phyloP scores from a whole-genome alignment of 2,113 vertebrate genomes.

The Aphyosemion australe region DNA sequence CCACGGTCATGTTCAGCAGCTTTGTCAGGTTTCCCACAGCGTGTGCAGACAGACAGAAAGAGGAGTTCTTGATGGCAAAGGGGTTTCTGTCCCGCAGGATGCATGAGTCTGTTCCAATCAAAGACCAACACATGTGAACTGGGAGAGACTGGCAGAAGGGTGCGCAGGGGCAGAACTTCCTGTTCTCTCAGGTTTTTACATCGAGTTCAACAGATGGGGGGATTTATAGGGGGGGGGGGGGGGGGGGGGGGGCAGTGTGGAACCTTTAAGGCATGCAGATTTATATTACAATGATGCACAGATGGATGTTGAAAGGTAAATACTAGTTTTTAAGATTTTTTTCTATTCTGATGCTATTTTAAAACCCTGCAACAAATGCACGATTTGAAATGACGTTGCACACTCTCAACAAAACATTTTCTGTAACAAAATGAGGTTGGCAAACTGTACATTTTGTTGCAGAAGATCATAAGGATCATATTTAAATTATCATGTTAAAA shows the following conservation, averaged over 20 bases:
- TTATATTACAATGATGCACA: neutral
- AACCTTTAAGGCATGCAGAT: neutral
- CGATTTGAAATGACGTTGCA: too few relatives aligned
- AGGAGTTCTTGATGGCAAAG: slow-evolving; percentile 90
- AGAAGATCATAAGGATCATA: too few relatives aligned
- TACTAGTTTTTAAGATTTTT: neutral
- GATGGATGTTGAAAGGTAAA: neutral
- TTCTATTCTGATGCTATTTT: neutral
- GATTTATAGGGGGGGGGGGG: neutral
- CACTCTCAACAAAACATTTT: too few relatives aligned
- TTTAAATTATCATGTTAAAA: too few relatives aligned
- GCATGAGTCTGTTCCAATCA: slow-evolving; percentile 86
- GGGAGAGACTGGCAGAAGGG: slow-evolving; percentile 23
- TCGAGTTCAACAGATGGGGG: slow-evolving; percentile 10
- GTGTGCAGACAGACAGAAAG: slow-evolving; percentile 92
- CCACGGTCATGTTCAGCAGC: slow-evolving; percentile 86
- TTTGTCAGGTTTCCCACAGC: slow-evolving; percentile 86
- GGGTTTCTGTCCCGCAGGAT: slow-evolving; percentile 87
- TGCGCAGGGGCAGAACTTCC: slow-evolving; percentile 25
- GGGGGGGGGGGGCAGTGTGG: too few relatives aligned
- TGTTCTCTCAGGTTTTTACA: slow-evolving; percentile 12
- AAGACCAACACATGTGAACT: slow-evolving; percentile 57
- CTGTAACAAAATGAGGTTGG: too few relatives aligned
- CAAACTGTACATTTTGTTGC: too few relatives aligned
- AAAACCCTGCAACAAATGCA: too few relatives aligned